Conservation (phyloP, 2,113 vertebrate species). For the Glaucomys volans region DNA sequence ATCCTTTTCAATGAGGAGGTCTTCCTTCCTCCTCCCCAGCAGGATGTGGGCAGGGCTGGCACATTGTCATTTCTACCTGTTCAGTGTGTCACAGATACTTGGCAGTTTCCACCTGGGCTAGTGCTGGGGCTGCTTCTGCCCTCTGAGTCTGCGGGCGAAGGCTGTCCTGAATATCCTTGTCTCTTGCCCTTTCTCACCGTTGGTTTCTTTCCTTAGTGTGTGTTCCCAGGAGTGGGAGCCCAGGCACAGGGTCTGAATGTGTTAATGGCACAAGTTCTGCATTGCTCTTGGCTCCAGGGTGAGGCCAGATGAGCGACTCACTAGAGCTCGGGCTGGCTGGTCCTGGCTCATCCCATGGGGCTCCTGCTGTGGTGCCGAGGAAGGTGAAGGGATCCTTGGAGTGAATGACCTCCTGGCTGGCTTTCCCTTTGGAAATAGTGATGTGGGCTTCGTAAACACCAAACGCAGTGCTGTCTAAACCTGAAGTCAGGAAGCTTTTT, state of each 20-base stretch:
- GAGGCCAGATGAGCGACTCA: background rate
- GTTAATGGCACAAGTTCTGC: background rate
- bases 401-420: background rate
- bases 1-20: background rate
- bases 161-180: background rate
- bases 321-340: background rate
- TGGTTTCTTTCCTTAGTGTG: background rate
- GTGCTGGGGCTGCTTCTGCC: background rate
- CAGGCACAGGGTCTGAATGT: background rate
- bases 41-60: background rate
- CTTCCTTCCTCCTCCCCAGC: accelerated
- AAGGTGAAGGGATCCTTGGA: background rate
- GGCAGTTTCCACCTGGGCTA: accelerated
- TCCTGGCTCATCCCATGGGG: accelerated
- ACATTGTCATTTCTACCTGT: background rate
- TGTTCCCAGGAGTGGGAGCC: background rate
- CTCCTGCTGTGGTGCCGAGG: background rate
- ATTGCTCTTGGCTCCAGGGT: background rate
- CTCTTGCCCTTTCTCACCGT: background rate
- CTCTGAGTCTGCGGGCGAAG: background rate
- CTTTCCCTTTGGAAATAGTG: background rate
- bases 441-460: background rate
- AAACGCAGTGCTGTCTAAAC: background rate
- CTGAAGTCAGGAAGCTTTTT: background rate
- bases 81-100: background rate